Evolutionary conservation across 2,113 vertebrate species (phyloP).

Genomic region (Hydropotes inermis): DNA sequence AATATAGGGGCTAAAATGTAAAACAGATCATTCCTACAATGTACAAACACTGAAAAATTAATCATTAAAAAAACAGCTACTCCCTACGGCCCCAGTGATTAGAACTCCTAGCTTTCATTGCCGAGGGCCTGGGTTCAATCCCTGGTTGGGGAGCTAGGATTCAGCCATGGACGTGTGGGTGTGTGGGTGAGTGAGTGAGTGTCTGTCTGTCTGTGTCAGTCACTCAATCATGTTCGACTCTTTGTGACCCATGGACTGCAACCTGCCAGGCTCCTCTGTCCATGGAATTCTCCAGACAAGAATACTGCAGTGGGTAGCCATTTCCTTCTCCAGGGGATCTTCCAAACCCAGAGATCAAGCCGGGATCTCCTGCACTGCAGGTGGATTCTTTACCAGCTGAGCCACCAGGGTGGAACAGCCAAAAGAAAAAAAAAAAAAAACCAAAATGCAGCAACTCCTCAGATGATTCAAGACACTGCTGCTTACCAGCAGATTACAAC

Average conservation of each 20-base stretch:
- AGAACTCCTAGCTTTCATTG: neutral
- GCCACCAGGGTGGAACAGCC: neutral
- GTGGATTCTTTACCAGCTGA: neutral
- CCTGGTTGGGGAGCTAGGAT: neutral
- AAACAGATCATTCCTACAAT: neutral
- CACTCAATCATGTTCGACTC: neutral
- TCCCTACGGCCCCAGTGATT: neutral
- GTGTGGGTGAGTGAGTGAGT: neutral
- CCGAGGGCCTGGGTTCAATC: neutral
- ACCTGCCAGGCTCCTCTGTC: neutral
- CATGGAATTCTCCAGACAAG: neutral
- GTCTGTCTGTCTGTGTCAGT: neutral
- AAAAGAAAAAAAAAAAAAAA: neutral
- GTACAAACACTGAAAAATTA: neutral
- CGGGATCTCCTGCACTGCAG: neutral
- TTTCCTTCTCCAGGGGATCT: neutral
- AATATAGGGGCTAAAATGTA: neutral
- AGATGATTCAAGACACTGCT: neutral
- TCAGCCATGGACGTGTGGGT: neutral
- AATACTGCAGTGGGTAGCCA: neutral
- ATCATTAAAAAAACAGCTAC: neutral
- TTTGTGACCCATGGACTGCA: neutral
- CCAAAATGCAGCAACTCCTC: neutral
- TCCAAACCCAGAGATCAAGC: neutral
- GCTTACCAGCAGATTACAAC: neutral